Conservation (phyloP, 2,113 vertebrate species). For the Formicarius rufipectus region DNA sequence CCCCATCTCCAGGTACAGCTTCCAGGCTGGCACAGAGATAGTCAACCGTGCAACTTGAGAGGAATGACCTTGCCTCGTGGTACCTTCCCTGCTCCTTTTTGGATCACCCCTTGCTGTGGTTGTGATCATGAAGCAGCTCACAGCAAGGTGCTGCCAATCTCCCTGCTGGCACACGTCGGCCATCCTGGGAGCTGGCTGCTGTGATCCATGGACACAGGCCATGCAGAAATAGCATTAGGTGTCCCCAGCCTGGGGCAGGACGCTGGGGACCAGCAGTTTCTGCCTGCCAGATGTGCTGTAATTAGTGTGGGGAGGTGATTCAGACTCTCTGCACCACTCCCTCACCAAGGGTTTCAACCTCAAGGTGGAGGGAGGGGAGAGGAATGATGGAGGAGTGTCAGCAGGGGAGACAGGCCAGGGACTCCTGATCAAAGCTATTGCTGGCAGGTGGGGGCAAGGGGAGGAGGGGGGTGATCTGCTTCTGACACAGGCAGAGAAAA, state of each 20-base stretch:
- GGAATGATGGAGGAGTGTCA: background rate
- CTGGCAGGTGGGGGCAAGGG: background rate
- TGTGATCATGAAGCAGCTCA: background rate
- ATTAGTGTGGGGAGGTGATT: background rate
- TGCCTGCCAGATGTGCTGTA: constrained; percentile 11
- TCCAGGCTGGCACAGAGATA: background rate
- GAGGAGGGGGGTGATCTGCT: background rate
- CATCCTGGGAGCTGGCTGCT: background rate
- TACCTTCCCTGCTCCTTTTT: too few species aligned
- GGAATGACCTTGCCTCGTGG: too few species aligned
- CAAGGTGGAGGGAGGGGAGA: background rate
- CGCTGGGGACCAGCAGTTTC: background rate
- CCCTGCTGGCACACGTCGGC: background rate
- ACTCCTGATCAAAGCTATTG: background rate
- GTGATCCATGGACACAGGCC: fast-evolving
- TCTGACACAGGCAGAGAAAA: background rate
- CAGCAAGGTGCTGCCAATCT: fast-evolving
- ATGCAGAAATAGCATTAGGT: background rate
- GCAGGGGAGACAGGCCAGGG: background rate
- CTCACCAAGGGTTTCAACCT: background rate
- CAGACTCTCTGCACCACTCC: background rate
- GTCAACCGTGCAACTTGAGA: too few species aligned
- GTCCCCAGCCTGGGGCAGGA: background rate
- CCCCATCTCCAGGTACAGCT: background rate
- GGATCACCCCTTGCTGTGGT: background rate